A percentile compares a stretch with the other conserved stretches of the same genome.
These are phyloP conservation scores for Albula goreensis DNA, from an alignment of 2,113 vertebrate genomes.

Conservation along the genomic window DNA sequence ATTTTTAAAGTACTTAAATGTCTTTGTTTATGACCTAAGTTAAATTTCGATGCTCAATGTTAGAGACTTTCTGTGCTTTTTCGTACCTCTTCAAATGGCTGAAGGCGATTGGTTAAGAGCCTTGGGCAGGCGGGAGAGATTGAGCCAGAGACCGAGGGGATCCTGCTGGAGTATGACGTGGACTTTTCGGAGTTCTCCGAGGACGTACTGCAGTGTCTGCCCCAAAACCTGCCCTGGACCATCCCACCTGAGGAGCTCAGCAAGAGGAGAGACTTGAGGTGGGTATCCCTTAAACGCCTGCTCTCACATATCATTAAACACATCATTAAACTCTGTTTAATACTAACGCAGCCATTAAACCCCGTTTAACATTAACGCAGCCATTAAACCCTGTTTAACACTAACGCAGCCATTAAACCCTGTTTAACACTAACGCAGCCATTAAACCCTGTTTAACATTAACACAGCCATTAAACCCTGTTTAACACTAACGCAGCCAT, in stretches of 20 bases:
- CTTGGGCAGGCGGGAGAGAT: conserved; percentile 94
- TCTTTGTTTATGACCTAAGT: not conserved
- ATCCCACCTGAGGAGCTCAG: conserved; percentile 78
- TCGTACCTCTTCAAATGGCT: not conserved
- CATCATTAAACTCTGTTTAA: no score
- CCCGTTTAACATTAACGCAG: no score
- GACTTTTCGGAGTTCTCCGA: conserved; percentile 89
- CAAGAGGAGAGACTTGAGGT: conserved; percentile 89
- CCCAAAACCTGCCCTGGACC: conserved; percentile 81
- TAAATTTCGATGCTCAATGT: no score
- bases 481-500: no score
- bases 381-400: no score
- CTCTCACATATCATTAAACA: no score
- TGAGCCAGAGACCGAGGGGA: conserved; percentile 93
- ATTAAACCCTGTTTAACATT: no score
- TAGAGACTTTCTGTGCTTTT: no score
- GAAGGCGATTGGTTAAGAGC: conserved; percentile 83
- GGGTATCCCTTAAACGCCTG: conserved; percentile 18
- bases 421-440: no score
- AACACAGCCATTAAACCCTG: no score
- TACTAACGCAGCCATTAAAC: no score
- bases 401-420: no score
- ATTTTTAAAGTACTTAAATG: not conserved
- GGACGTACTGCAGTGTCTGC: conserved; percentile 84
- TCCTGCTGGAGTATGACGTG: conserved; percentile 87